Evolutionary conservation across 2,888 invertebrate genomes (phyloP), one percentile per base, ranked within the genome.

Genomic region (Sinotaia quadrata): DNA sequence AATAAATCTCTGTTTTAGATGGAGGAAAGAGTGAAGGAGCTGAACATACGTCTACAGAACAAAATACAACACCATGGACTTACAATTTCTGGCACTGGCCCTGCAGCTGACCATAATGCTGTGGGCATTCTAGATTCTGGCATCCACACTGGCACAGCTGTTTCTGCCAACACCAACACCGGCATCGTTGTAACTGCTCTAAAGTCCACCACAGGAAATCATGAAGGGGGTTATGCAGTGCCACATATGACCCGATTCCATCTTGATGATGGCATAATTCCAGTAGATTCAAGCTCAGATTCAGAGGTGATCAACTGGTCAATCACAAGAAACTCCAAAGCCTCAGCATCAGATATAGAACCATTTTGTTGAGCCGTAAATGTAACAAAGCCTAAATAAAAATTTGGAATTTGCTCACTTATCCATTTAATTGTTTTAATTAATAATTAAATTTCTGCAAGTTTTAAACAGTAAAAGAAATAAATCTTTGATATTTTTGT

Each of bases 1-100:
- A n/a, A n/a, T n/a, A n/a, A n/a, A n/a, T n/a, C n/a, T n/a, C 2
- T 37, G 10, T 37, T 18, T 52, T 75, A 84, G 84, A 80, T 82
- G 79, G 84, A 84, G 65, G 80, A 80, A 15, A 74, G 78, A 60
- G 76, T 84, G 2, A 75, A 76, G 59, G 82, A 80, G 29, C 69
- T 84, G n/a, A 83, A 84, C 59, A 70, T 69, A 49, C 76, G 80
- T 41, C 71, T 84, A 15, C 78, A 81, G 59, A 74, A 78, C 18
- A 78, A 76, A 57, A 75, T 78, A 66, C 73, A 78, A 41, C 76
- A 80, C 49, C 74, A 79, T 62, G 69, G 21, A 8, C 4, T 76
- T 34, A 56, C 57, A 56, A 57, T 47, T 47, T 57, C 56, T 37
- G 47, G 56, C 21, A 31, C 65, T 37, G 29, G 34, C 54, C 37